These are phyloP conservation scores for Acleris holmiana DNA, from an alignment of 2,888 invertebrate species.

Conservation along the genomic window DNA sequence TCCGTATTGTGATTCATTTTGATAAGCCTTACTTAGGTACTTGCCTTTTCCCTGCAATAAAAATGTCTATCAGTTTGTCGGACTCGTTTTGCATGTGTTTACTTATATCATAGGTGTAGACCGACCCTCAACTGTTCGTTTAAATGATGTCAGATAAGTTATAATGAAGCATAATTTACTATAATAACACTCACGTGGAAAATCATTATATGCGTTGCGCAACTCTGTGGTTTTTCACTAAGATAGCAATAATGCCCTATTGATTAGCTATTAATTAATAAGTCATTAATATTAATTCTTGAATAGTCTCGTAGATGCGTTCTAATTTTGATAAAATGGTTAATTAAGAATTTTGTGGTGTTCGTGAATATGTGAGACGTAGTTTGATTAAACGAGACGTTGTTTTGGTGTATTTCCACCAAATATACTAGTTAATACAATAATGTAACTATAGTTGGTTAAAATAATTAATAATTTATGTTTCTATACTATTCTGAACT, in stretches of 20 bases:
- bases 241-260: constrained; percentile 40
- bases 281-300: constrained; percentile 13
- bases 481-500: no score
- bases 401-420: no score
- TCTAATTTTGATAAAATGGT: constrained; percentile 9
- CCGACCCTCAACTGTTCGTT: not conserved
- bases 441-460: no score
- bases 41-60: no score
- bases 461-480: no score
- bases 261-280: constrained; percentile 33
- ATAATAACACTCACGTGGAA: constrained; percentile 49
- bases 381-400: no score
- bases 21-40: no score
- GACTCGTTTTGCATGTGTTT: not conserved
- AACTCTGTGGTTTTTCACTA: constrained; percentile 49
- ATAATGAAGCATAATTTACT: constrained; percentile 57
- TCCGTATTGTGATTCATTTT: no score
- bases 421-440: no score
- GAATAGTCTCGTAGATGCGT: constrained; percentile 2
- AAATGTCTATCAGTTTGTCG: no score
- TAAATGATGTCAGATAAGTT: constrained; percentile 17
- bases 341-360: constrained; percentile 1
- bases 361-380: not conserved
- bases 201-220: constrained; percentile 45
- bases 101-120: not conserved